A percentile compares a stretch with the other conserved stretches of the same genome.
Evolutionary conservation across 2,888 invertebrate species (phyloP).

Genomic region (Hetaerina titia): DNA sequence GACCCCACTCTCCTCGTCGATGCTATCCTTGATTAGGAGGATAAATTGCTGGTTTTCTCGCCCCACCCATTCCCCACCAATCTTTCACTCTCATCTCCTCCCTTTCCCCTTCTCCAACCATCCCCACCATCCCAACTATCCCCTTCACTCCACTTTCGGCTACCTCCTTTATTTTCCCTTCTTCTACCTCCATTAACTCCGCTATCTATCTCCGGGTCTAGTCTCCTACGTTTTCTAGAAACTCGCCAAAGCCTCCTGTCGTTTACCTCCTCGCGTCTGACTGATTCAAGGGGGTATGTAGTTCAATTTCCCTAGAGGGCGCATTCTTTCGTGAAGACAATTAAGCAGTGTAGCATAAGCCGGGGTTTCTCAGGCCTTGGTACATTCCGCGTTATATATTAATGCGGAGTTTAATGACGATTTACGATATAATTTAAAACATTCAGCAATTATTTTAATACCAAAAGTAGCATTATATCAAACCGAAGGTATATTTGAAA

Average conservation of each 20-base stretch:
- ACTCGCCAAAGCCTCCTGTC: not conserved
- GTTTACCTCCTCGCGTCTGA: not conserved
- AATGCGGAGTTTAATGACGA: too few species aligned
- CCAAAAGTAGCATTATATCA: too few species aligned
- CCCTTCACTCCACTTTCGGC: not conserved
- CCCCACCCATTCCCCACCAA: not conserved
- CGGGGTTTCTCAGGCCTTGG: too few species aligned
- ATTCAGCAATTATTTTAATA: too few species aligned
- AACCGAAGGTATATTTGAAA: too few species aligned
- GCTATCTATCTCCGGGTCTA: slow-evolving; percentile 25
- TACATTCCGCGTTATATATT: too few species aligned
- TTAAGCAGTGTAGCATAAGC: not conserved
- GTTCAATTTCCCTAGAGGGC: not conserved
- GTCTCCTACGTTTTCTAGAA: not conserved
- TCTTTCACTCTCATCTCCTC: not conserved
- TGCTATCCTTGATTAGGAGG: slow-evolving; percentile 27
- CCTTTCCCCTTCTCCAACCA: not conserved
- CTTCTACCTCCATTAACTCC: slow-evolving; percentile 53
- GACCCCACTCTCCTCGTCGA: not conserved
- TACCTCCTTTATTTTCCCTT: not conserved
- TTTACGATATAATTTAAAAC: too few species aligned
- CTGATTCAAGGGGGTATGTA: not conserved
- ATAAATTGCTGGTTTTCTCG: slow-evolving; percentile 23
- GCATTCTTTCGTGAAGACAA: not conserved
- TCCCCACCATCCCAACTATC: not conserved